A percentile compares a stretch with the other conserved stretches of the same genome.
Evolutionary conservation across 2,113 vertebrate genomes (phyloP).

Genomic region (Procavia capensis): DNA sequence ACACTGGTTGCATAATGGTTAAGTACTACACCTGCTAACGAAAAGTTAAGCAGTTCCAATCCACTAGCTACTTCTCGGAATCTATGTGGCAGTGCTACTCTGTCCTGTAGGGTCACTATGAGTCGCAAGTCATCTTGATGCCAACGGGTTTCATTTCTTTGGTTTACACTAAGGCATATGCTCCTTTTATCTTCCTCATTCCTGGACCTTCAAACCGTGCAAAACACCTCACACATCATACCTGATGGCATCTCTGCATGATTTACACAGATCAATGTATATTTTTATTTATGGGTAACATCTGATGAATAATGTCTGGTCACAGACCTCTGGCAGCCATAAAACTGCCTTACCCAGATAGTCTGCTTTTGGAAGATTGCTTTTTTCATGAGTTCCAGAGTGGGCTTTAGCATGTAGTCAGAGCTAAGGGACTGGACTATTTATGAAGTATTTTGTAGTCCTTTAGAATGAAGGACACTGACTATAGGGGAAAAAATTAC

Average conservation of each 20-base stretch:
- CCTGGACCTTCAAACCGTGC: not conserved
- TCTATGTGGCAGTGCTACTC: no score
- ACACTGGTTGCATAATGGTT: no score
- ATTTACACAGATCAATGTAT: not conserved
- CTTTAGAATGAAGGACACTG: not conserved
- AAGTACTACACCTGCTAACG: no score
- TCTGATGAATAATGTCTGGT: not conserved
- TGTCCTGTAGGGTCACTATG: no score
- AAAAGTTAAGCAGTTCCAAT: no score
- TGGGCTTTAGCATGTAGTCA: not conserved
- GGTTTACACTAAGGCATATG: not conserved
- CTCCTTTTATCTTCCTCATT: not conserved
- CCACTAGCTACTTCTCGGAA: no score
- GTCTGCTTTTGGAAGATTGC: not conserved
- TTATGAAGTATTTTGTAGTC: conserved; percentile 20
- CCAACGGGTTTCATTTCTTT: no score
- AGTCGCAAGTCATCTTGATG: no score
- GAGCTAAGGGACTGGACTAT: not conserved
- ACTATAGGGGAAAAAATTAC: not conserved
- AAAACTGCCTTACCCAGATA: not conserved
- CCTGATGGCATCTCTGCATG: not conserved
- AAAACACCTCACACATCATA: not conserved
- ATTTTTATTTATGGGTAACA: not conserved
- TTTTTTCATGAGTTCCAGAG: not conserved
- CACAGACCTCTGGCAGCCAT: not conserved